Evolutionary conservation across 2,113 vertebrate genomes (phyloP).

Genomic region (Amblyornis subalaris): DNA sequence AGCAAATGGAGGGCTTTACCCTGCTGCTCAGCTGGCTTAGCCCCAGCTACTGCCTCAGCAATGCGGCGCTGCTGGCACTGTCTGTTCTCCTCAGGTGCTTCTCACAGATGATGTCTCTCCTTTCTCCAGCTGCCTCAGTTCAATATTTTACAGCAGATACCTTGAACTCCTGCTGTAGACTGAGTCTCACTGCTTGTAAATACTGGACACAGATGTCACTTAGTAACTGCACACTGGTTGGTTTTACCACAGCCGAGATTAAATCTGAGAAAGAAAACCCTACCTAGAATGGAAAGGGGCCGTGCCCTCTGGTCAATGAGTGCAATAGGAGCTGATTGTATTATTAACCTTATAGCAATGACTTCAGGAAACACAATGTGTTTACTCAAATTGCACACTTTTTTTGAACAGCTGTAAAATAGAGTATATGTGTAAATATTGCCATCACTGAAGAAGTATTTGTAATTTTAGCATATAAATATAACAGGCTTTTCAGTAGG

Average conservation of each 20-base stretch:
- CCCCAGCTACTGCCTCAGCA: neutral
- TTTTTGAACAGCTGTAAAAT: slow-evolving; percentile 65
- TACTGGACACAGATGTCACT: slow-evolving; percentile 10
- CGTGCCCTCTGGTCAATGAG: slow-evolving; percentile 57
- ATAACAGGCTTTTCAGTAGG: neutral
- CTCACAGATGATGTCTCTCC: neutral
- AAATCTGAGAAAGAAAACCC: slow-evolving; percentile 17
- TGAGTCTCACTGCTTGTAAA: neutral
- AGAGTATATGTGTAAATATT: slow-evolving; percentile 73
- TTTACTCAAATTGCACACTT: slow-evolving; percentile 72
- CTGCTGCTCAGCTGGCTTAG: neutral
- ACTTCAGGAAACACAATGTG: slow-evolving; percentile 69
- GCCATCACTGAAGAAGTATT: slow-evolving; percentile 59
- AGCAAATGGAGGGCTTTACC: neutral
- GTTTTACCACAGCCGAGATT: neutral
- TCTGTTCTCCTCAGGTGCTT: neutral
- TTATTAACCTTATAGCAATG: slow-evolving; percentile 53
- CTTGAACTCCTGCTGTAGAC: neutral
- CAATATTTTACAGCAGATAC: neutral
- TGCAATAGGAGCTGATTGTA: slow-evolving; percentile 78
- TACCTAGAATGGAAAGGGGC: slow-evolving; percentile 38
- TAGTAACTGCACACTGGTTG: neutral
- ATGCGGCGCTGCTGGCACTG: neutral
- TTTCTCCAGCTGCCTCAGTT: neutral
- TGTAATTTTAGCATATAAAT: slow-evolving; percentile 62